A percentile compares a stretch with the other conserved stretches of the same genome.
Conservation (phyloP, 2,888 invertebrate genomes). For the Conomelus anceps region DNA sequence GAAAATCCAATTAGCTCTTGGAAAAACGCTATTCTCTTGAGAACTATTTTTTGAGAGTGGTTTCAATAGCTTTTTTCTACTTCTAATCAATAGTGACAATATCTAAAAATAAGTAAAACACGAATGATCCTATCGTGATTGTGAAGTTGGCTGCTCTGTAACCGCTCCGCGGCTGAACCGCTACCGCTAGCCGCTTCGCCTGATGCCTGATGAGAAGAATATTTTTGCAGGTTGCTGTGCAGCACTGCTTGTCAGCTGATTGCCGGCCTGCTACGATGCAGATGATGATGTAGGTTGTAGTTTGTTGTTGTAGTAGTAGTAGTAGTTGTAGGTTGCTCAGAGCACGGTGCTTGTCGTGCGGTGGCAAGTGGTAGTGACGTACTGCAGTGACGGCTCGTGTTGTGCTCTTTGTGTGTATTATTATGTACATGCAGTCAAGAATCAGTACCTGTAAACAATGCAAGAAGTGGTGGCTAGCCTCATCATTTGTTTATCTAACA, state of each 20-base stretch:
- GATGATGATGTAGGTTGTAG: not conserved
- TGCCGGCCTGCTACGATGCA: not conserved
- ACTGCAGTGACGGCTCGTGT: not conserved
- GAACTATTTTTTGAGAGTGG: too few relatives aligned
- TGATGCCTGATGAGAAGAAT: too few relatives aligned
- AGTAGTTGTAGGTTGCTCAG: not conserved
- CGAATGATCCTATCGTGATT: too few relatives aligned
- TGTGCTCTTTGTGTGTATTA: not conserved
- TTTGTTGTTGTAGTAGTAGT: not conserved
- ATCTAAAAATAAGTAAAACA: too few relatives aligned
- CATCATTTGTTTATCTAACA: not conserved
- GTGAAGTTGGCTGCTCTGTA: too few relatives aligned
- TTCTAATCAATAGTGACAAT: too few relatives aligned
- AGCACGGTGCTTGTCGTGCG: not conserved
- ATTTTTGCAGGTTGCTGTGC: not conserved
- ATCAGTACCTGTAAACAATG: not conserved
- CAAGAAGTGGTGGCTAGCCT: not conserved
- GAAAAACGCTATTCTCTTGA: too few relatives aligned
- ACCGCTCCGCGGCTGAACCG: too few relatives aligned
- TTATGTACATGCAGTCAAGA: not conserved
- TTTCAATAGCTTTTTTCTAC: too few relatives aligned
- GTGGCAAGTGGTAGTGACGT: not conserved
- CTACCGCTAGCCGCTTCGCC: too few relatives aligned
- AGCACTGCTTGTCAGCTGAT: not conserved
- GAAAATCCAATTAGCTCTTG: too few relatives aligned